These are phyloP conservation scores for Agrochola macilenta DNA, from an alignment of 2,888 invertebrate species.

Conservation along the genomic window DNA sequence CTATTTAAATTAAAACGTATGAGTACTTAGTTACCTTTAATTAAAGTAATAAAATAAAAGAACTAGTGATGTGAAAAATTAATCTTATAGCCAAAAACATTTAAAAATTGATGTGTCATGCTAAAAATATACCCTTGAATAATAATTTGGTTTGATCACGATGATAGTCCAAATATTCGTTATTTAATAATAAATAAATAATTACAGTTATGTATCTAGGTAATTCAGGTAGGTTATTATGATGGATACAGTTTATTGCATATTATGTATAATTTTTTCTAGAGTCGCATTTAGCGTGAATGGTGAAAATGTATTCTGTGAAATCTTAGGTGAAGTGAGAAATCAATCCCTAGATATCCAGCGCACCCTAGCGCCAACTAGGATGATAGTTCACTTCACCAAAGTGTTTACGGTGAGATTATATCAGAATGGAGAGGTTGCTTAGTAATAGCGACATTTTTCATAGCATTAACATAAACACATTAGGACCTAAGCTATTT, in stretches of 20 bases:
- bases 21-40: too few relatives aligned
- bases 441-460: constrained; percentile 19
- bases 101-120: not conserved
- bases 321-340: too few relatives aligned
- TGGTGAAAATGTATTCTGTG: too few relatives aligned
- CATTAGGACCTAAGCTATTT: constrained; percentile 8
- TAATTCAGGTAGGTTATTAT: not conserved
- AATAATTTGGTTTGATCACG: constrained; percentile 5
- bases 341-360: too few relatives aligned
- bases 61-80: not conserved
- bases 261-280: not conserved
- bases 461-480: constrained; percentile 34
- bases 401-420: not conserved
- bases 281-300: not conserved
- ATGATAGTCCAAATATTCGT: not conserved
- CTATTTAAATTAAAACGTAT: too few relatives aligned
- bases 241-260: not conserved
- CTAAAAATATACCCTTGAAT: constrained; percentile 17
- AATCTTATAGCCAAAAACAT: not conserved
- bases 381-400: not conserved
- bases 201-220: not conserved
- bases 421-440: not conserved
- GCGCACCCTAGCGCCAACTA: too few relatives aligned
- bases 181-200: not conserved
- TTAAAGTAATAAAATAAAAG: not conserved